Conservation (phyloP, 2,888 invertebrate genomes). For the Brassicogethes aeneus region DNA sequence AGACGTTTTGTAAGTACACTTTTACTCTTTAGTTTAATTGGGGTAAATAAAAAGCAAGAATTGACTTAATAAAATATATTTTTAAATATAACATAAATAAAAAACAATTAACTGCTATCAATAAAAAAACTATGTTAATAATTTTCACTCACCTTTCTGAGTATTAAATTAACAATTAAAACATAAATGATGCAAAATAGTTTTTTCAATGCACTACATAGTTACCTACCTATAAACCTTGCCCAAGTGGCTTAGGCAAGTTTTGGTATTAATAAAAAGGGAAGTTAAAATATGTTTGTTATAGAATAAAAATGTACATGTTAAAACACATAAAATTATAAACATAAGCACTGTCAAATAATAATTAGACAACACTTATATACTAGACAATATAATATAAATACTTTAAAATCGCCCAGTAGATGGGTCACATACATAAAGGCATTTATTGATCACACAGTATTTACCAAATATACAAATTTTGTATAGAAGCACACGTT, state of each 20-base stretch:
- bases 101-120: constrained; percentile 28
- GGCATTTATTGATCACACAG: constrained; percentile 18
- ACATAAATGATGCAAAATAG: constrained; percentile 14
- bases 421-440: constrained; percentile 16
- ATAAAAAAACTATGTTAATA: constrained; percentile 16
- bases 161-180: neutral
- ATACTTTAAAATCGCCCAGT: constrained; percentile 16
- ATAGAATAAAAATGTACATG: no score
- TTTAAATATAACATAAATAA: constrained; percentile 39
- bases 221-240: constrained; percentile 22
- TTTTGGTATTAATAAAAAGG: constrained; percentile 20
- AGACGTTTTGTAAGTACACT: no score
- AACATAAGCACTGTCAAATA: constrained; percentile 22
- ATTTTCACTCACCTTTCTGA: constrained; percentile 1
- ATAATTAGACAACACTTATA: constrained; percentile 21
- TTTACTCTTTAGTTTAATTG: no score
- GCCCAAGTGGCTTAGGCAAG: constrained; percentile 24
- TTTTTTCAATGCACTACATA: constrained; percentile 4
- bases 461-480: constrained; percentile 20
- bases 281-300: neutral
- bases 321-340: constrained; percentile 31
- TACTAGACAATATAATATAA: constrained; percentile 13
- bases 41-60: neutral
- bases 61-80: constrained; percentile 37
- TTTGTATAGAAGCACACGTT: constrained; percentile 26